phyloP scores from a whole-genome alignment of 2,888 invertebrate genomes.

The Helobdella robusta region DNA sequence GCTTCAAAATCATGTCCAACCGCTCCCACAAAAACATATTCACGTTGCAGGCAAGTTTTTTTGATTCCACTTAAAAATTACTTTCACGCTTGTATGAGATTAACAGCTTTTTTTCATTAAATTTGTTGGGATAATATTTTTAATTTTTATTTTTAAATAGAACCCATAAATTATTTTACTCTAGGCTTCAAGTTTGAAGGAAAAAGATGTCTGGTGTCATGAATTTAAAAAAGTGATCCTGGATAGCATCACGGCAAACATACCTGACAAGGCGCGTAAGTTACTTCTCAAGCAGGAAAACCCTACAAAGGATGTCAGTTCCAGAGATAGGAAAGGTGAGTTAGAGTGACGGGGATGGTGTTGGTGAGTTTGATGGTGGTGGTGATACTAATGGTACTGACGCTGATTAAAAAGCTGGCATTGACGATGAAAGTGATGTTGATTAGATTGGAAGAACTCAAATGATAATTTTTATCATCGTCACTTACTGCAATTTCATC shows the following conservation, averaged over 20 bases:
- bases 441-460: no score
- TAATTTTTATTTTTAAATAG: neutral
- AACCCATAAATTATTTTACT: neutral
- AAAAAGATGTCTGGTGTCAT: constrained; percentile 74
- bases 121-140: neutral
- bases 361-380: no score
- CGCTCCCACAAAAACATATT: neutral
- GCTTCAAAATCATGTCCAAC: constrained; percentile 86
- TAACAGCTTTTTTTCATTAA: neutral
- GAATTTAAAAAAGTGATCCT: constrained; percentile 77
- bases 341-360: no score
- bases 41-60: constrained; percentile 7
- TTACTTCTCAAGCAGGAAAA: constrained; percentile 78
- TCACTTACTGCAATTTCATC: no score
- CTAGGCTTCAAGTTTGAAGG: constrained; percentile 69
- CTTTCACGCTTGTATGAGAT: neutral
- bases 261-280: constrained; percentile 88
- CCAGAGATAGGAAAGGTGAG: no score
- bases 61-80: neutral
- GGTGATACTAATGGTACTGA: no score
- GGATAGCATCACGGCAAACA: constrained; percentile 83
- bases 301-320: no score
- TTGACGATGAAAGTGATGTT: no score
- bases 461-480: no score
- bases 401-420: no score